Conservation (phyloP, 2,797 vertebrate species). For the Petrocephalus schoutedeni region DNA sequence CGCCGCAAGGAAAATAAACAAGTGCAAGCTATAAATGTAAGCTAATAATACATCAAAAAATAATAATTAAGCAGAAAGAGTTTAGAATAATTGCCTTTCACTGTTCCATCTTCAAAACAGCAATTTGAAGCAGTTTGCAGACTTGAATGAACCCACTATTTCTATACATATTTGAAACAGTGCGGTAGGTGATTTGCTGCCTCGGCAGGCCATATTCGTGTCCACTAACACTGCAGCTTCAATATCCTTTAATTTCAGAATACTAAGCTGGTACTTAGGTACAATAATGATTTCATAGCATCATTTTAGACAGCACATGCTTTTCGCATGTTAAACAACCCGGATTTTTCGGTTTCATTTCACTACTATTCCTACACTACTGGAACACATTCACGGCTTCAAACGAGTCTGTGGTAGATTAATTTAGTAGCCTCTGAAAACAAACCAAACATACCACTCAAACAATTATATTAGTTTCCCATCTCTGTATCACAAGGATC, state of each 20-base stretch:
- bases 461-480: background rate
- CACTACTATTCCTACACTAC: background rate
- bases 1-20: background rate
- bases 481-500: background rate
- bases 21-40: background rate
- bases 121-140: background rate
- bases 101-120: background rate
- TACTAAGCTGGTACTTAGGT: background rate
- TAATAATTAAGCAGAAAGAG: background rate
- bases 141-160: background rate
- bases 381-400: background rate
- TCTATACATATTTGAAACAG: background rate
- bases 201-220: background rate
- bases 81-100: background rate
- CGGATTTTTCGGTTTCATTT: background rate
- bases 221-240: background rate
- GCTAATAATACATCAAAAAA: slow-evolving; percentile 2
- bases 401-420: background rate
- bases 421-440: background rate
- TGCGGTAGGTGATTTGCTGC: background rate
- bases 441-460: background rate
- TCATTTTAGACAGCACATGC: background rate
- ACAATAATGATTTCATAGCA: background rate
- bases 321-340: background rate
- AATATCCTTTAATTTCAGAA: background rate